Percentiles rank a stretch among this genome's conserved stretches.
phyloP scores from a whole-genome alignment of 2,113 vertebrate species.

The Mustela lutreola region DNA sequence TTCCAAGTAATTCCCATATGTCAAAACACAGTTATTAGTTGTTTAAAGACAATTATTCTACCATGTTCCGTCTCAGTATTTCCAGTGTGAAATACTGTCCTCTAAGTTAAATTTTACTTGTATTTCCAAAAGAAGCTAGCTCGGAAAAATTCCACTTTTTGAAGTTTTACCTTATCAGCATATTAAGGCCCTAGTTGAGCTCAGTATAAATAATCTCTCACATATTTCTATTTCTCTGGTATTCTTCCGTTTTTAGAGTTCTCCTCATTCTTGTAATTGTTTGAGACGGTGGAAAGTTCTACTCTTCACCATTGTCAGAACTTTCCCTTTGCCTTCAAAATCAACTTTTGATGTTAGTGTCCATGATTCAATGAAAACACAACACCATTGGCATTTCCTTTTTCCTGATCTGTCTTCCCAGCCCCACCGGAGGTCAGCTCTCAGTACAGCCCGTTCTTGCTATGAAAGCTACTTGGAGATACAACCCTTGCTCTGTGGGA shows the following conservation, averaged over 20 bases:
- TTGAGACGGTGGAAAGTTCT: background rate
- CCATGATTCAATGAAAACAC: conserved; percentile 1
- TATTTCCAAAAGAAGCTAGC: conserved; percentile 1
- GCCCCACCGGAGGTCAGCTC: background rate
- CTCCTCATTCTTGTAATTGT: background rate
- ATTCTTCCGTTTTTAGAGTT: background rate
- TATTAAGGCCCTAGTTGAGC: background rate
- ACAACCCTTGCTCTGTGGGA: background rate
- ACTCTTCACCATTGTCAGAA: background rate
- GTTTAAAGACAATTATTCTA: background rate
- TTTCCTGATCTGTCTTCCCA: background rate
- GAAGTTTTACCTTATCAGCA: background rate
- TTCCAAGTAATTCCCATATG: background rate
- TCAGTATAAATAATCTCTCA: background rate
- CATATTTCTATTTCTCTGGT: conserved; percentile 28
- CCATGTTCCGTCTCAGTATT: background rate
- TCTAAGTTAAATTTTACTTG: background rate
- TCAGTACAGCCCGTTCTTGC: background rate
- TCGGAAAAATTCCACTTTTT: background rate
- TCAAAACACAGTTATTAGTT: background rate
- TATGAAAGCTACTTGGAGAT: background rate
- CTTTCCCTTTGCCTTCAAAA: conserved; percentile 47
- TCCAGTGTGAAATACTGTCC: background rate
- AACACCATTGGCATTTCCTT: background rate
- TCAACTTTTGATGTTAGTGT: background rate